A percentile compares a stretch with the other conserved stretches of the same genome.
Conservation (phyloP, 64 coral and sea anemone species). For the Catalaphyllia jardinei region DNA sequence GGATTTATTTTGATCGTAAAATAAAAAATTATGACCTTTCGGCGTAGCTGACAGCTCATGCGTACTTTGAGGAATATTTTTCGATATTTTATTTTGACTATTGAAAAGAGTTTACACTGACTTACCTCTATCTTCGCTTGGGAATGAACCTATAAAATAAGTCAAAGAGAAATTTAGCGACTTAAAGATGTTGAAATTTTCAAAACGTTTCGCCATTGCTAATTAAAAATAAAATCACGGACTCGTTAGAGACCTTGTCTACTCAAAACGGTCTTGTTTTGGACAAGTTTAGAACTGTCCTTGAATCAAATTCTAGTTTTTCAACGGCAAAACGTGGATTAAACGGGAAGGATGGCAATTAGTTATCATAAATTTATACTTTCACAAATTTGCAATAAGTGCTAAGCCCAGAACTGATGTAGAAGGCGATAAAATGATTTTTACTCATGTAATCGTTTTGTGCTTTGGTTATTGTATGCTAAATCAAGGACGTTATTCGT, state of each 20-base stretch:
- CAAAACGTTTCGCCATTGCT: too few relatives aligned
- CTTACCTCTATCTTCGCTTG: constrained; percentile 28
- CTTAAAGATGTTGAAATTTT: background rate
- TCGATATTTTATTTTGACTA: background rate
- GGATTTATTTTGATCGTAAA: too few relatives aligned
- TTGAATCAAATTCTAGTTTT: background rate
- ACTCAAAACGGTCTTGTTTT: too few relatives aligned
- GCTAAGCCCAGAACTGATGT: background rate
- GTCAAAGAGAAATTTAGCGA: background rate
- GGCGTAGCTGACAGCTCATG: too few relatives aligned
- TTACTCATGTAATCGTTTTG: background rate
- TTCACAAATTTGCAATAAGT: background rate
- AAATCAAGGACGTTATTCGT: background rate
- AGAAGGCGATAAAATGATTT: background rate
- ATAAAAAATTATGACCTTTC: too few relatives aligned
- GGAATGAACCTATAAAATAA: constrained; percentile 18
- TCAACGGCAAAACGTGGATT: background rate
- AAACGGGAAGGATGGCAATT: background rate
- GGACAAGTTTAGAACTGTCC: too few relatives aligned
- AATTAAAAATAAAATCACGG: too few relatives aligned
- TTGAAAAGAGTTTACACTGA: background rate
- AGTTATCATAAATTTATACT: background rate
- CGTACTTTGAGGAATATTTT: background rate
- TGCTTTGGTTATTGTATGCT: background rate
- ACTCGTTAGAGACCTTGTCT: too few relatives aligned